Evolutionary conservation across 2,888 invertebrate genomes (phyloP), one percentile per base, ranked within the genome.

Genomic region (Polyploca ridens): DNA sequence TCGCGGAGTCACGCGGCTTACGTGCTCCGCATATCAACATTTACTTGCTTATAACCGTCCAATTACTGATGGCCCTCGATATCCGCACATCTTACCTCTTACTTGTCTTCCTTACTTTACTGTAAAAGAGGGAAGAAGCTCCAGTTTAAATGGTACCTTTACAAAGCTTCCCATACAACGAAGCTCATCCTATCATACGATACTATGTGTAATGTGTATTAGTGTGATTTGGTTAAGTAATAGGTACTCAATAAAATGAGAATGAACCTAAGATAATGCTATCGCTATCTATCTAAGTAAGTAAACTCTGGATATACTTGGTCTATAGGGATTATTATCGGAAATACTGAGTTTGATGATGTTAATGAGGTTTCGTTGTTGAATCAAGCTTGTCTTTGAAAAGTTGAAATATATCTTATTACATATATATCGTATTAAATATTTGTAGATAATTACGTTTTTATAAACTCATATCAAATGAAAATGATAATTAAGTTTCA

Each of bases 1-100:
- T 81, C 72, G 81, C 71, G 84, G 83, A 87, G 89, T 87, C 90
- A 90, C 88, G 88, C 83, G 73, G 74, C 68, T 54, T 75, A 82
- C 89, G 88, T 88, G 90, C 67, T 72, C 74, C 68, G 85, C 80
- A 79, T 89, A 73, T 73, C 74, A 81, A 87, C 74, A 63, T 71
- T 73, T 46, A 68, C 71, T 66, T 69, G 70, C 75, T 79, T 75
- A 79, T 62, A 74, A 71, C 79, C 75, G 80, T 63, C 89, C 87
- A 87, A 75, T 75, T 73, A 69, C 71, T 66, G 69, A 70, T 80
- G 88, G 83, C 71, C 85, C 71, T 72, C 69, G 69, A 78, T 76
- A 73, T 71, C 70, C 74, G 64, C 46, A 63, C 63, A 60, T 63
- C 8, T 69, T 67, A 72, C 73, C 65, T 67, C 64, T 64, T 71